phyloP scores from a whole-genome alignment of 2,797 vertebrate genomes.

The Rhabdophis nuchalis region DNA sequence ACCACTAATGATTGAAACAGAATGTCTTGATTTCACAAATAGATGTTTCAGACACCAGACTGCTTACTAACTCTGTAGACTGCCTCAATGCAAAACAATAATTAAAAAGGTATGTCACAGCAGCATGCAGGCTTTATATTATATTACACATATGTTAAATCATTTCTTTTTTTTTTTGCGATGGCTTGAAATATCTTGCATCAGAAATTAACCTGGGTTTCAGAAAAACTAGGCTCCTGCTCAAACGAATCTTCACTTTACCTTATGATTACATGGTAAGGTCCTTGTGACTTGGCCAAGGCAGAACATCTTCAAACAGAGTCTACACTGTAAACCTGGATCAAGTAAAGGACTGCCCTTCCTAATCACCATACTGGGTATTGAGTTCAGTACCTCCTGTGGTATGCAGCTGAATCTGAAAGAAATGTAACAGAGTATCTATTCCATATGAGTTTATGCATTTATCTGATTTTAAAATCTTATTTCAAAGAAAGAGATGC shows the following conservation, averaged over 20 bases:
- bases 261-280: conserved; percentile 77
- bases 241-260: conserved; percentile 44
- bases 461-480: not conserved
- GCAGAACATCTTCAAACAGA: conserved; percentile 73
- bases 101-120: not conserved
- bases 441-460: not conserved
- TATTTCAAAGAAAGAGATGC: not conserved
- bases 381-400: conserved; percentile 49
- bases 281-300: conserved; percentile 62
- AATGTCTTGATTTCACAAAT: not conserved
- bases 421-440: conserved; percentile 10
- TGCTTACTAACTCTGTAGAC: not conserved
- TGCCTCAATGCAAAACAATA: too few relatives aligned
- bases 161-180: not conserved
- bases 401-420: conserved; percentile 50
- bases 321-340: conserved; percentile 71
- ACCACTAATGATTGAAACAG: not conserved
- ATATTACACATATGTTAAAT: not conserved
- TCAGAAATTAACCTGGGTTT: not conserved
- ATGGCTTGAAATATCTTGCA: not conserved
- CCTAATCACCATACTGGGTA: conserved; percentile 62
- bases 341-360: conserved; percentile 67
- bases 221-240: too few relatives aligned
- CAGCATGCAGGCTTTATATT: not conserved
- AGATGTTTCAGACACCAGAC: not conserved